Base-by-base conservation (phyloP, 1,140 invertebrate genomes). In the Scaptomyza graminum region DNA sequence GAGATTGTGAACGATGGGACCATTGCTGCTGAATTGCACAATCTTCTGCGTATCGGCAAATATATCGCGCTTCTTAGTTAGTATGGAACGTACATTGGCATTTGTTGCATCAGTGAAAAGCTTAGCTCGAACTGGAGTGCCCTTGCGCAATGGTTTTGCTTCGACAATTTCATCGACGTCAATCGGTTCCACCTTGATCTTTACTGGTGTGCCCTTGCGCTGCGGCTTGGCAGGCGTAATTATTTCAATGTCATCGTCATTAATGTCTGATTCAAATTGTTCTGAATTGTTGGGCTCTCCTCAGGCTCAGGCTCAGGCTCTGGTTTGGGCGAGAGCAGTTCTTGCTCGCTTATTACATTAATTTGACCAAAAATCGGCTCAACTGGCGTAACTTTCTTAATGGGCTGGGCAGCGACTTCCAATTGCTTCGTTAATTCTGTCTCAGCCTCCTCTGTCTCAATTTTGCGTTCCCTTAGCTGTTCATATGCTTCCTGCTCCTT, bases 61-160 rank as follows among this genome's bases (percentile, higher is more conserved):
- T 0, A 83, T 25, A 6, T 90, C 68, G 0, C 73, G 65, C 28
- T 87, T 74, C 12, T 84, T 80, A 13, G 39, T 22, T 5, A 91
- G 59, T 31, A 91, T 91, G 0, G 90, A 91, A 44, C 82, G 89
- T 2, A 79, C 39, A 28, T 76, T 65, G 1, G 11, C 9, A 47
- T 2, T 12, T 22, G 34, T 59, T 71, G 5, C 31, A 28, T 1
- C 18, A 5, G 56, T 15, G 9, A 28, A 22, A 0, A 16, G 2
- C 12, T 61, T 52, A 13, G 25, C 15, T 6, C 54, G 56, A 0
- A 67, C 55, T n/a, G 80, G 72, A 9, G 80, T 84, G 0, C 60
- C 72, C 44, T 84, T 83, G 12, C 62, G 77, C n/a, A 61, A 44
- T 0, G 76, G 51, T 11, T 71, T 82, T 15, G 63, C n/a, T 1